Conservation (phyloP, 2,113 vertebrate genomes). For the Triplophysa siluroides region DNA sequence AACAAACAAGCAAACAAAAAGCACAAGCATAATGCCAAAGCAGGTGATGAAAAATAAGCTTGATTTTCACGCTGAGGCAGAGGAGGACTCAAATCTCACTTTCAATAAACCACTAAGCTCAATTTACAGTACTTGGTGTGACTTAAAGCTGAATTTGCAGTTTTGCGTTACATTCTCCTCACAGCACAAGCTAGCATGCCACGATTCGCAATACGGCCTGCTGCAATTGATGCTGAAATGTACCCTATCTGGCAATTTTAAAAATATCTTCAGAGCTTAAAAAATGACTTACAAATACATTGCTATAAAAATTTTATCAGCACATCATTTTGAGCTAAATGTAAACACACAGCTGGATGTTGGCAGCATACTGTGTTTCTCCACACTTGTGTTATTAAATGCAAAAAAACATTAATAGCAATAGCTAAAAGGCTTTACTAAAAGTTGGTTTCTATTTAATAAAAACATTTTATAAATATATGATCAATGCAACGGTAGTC, state of each 20-base stretch:
- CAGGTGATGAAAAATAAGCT: constrained; percentile 1
- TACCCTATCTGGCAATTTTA: constrained; percentile 32
- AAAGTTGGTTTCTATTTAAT: too few relatives aligned
- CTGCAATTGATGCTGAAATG: constrained; percentile 26
- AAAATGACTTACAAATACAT: constrained; percentile 22
- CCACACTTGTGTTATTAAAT: too few relatives aligned
- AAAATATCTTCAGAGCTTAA: constrained; percentile 32
- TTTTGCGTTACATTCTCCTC: constrained; percentile 2
- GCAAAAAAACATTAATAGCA: too few relatives aligned
- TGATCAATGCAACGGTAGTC: too few relatives aligned
- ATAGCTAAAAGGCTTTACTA: too few relatives aligned
- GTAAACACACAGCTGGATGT: constrained; percentile 1
- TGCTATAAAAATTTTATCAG: constrained; percentile 31
- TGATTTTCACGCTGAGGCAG: background rate
- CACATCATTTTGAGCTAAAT: constrained; percentile 4
- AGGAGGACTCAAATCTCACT: background rate
- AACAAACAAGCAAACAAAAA: too few relatives aligned
- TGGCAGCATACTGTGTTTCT: background rate
- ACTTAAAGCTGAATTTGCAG: constrained; percentile 35
- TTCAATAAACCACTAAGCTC: constrained; percentile 28
- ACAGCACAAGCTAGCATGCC: background rate
- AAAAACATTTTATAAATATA: too few relatives aligned
- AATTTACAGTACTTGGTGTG: constrained; percentile 15
- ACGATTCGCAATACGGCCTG: constrained; percentile 2
- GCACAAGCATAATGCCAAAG: background rate